These are phyloP conservation scores for Xyrichtys novacula DNA, from an alignment of 2,797 vertebrate genomes.

Conservation along the genomic window DNA sequence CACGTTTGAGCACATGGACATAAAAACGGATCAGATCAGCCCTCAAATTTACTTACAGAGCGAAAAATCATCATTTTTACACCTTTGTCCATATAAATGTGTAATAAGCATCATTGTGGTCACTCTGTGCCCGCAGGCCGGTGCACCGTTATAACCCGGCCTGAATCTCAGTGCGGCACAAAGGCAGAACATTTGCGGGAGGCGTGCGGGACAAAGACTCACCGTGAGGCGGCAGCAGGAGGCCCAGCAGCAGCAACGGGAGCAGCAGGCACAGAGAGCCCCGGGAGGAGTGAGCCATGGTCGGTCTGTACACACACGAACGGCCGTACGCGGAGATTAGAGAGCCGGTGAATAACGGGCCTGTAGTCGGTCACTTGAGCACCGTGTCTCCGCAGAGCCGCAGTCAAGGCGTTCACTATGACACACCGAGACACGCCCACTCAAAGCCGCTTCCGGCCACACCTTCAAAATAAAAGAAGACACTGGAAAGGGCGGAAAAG, in stretches of 20 bases:
- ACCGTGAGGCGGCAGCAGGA: conserved; percentile 76
- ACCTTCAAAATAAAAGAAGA: conserved; percentile 24
- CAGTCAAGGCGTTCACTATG: conserved; percentile 56
- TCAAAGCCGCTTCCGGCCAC: conserved; percentile 13
- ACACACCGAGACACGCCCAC: conserved; percentile 34
- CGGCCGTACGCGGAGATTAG: not conserved
- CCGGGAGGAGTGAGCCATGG: conserved; percentile 32
- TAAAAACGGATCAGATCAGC: no score
- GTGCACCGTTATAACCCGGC: not conserved
- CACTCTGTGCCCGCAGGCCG: not conserved
- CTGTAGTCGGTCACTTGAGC: not conserved
- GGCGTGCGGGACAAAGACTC: conserved; percentile 56
- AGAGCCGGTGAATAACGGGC: not conserved
- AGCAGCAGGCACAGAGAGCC: conserved; percentile 39
- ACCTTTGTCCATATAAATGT: no score
- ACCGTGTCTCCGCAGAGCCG: conserved; percentile 13
- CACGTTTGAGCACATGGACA: not conserved
- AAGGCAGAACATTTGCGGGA: conserved; percentile 23
- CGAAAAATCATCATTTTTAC: no score
- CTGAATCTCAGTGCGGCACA: conserved; percentile 40
- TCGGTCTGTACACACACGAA: not conserved
- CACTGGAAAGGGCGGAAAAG: not conserved
- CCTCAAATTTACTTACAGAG: no score
- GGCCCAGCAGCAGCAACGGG: conserved; percentile 64
- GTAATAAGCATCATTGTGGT: no score